Percentiles rank a stretch among this genome's conserved stretches.
These are phyloP conservation scores for Phalacrocorax pelagicus DNA, from an alignment of 2,113 vertebrate species.

Conservation along the genomic window DNA sequence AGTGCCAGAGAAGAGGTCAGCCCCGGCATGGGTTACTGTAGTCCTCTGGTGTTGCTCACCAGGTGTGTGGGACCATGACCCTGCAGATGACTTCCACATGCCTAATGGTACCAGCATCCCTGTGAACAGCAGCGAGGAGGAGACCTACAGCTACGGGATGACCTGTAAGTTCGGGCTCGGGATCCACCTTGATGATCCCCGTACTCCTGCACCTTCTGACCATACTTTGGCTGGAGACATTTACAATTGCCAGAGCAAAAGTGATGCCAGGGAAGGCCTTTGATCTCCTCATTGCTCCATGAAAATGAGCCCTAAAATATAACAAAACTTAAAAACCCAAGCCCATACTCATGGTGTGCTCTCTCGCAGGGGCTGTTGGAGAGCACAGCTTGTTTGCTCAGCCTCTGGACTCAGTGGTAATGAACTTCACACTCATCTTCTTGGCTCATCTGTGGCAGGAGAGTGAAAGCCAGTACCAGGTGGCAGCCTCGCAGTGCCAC, in stretches of 20 bases:
- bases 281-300: accelerated
- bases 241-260: neutral
- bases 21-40: neutral
- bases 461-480: slow-evolving; percentile 34
- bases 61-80: slow-evolving; percentile 50
- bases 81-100: slow-evolving; percentile 23
- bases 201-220: neutral
- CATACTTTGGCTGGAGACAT: neutral
- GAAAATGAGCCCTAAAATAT: neutral
- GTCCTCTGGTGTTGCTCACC: neutral
- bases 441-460: slow-evolving; percentile 47
- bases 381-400: slow-evolving; percentile 6
- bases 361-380: slow-evolving; percentile 45
- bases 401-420: neutral
- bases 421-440: slow-evolving; percentile 54
- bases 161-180: slow-evolving; percentile 22
- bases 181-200: neutral
- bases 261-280: neutral
- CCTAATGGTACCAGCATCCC: neutral
- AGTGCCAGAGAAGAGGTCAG: neutral
- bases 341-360: neutral
- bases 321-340: neutral
- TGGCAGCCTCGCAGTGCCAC: neutral
- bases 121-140: slow-evolving; percentile 42
- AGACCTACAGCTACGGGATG: slow-evolving; percentile 41